Percentiles rank a stretch among this genome's conserved stretches.
These are phyloP conservation scores for Tortricodes alternella DNA, from an alignment of 2,888 invertebrate genomes.

Conservation along the genomic window DNA sequence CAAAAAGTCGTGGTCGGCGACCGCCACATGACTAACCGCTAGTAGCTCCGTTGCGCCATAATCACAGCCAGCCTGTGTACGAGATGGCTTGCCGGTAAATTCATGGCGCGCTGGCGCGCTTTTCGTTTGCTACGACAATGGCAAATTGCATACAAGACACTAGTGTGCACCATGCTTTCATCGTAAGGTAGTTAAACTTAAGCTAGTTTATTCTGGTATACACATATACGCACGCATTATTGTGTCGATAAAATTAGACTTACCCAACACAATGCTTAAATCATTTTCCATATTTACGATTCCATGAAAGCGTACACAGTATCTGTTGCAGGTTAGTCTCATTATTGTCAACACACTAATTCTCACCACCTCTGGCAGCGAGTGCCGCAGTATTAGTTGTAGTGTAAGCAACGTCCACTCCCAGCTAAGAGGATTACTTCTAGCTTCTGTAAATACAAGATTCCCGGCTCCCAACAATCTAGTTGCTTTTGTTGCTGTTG, in stretches of 20 bases:
- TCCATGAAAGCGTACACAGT: neutral
- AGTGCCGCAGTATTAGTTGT: constrained; percentile 40
- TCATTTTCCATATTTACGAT: neutral
- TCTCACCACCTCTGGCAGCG: constrained; percentile 31
- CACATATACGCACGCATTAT: no score
- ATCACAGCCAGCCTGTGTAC: constrained; percentile 2
- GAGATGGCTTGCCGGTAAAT: constrained; percentile 39
- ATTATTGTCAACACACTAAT: constrained; percentile 40
- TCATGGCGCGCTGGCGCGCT: constrained; percentile 41
- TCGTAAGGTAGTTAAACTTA: constrained; percentile 25
- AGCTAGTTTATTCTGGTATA: constrained; percentile 5
- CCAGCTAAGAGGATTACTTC: constrained; percentile 57
- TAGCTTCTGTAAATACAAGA: constrained; percentile 42
- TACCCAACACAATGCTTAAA: no score
- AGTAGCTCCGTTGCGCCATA: neutral
- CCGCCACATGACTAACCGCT: no score
- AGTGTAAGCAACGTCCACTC: constrained; percentile 44
- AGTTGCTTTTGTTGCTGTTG: constrained; percentile 58
- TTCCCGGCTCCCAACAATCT: constrained; percentile 50
- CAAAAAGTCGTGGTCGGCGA: no score
- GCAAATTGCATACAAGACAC: constrained; percentile 53
- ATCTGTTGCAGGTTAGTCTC: neutral
- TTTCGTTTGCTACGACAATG: constrained; percentile 48
- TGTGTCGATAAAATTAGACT: no score
- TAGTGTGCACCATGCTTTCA: constrained; percentile 31